Conservation (phyloP, 2,797 vertebrate species). For the Pempheris klunzingeri region DNA sequence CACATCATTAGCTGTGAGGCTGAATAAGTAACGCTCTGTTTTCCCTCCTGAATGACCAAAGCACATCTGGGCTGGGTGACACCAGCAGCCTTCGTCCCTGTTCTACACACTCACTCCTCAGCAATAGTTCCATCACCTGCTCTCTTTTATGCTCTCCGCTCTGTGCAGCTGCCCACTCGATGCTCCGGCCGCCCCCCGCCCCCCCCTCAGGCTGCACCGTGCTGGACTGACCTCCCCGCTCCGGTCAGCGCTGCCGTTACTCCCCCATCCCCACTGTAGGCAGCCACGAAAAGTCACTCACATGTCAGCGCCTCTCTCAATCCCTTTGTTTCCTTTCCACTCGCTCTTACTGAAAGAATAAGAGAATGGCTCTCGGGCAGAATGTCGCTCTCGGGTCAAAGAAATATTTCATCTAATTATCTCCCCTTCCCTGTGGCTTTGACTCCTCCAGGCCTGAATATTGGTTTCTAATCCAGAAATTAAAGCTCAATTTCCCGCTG, state of each 20-base stretch:
- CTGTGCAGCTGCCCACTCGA: constrained; percentile 7
- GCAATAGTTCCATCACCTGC: not conserved
- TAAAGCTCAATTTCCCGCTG: constrained; percentile 3
- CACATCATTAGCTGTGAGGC: too few species aligned
- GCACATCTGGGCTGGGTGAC: not conserved
- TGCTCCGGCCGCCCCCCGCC: not conserved
- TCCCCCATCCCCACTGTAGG: not conserved
- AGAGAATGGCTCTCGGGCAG: constrained; percentile 6
- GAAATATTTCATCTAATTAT: constrained; percentile 5
- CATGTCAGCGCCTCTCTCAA: not conserved
- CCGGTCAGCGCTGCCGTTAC: not conserved
- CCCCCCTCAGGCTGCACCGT: constrained; percentile 15
- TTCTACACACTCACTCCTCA: not conserved
- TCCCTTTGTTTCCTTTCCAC: not conserved
- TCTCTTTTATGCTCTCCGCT: not conserved
- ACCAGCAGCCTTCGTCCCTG: not conserved
- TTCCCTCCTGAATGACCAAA: not conserved
- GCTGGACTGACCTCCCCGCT: constrained; percentile 35
- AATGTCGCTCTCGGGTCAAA: constrained; percentile 21
- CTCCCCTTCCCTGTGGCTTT: not conserved
- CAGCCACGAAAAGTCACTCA: constrained; percentile 12
- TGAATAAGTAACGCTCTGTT: constrained; percentile 2
- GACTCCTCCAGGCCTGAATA: not conserved
- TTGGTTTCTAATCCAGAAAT: constrained; percentile 15
- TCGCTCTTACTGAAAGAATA: constrained; percentile 11